Base-by-base conservation (phyloP, 2,888 invertebrate species). In the Uloborus plumipes region DNA sequence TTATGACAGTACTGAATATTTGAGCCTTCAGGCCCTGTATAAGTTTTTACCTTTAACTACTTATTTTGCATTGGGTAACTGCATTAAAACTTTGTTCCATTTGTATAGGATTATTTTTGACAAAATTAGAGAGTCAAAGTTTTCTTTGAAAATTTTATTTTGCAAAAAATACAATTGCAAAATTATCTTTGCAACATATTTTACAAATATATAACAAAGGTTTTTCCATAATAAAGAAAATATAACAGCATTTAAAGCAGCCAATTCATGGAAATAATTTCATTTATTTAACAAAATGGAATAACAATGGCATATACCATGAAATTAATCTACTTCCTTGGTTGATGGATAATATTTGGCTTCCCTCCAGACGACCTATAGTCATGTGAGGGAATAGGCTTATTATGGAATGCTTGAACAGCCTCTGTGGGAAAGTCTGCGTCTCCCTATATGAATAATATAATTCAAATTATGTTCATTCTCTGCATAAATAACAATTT, bases 361-460 rank as follows among this genome's bases (percentile, higher is more conserved):
- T 89, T 89, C 18, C 78, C 75, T 73, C 85, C 71, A 20, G 93
- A 92, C 87, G 93, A 93, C 88, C 87, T 91, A 78, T 89, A 88
- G 64, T 92, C 91, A 84, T 91, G 91, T 73, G 91, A 91, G 75
- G 97, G 94, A 66, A 93, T 92, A 72, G 93, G 94, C 90, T 95
- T 92, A 89, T 95, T 93, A 88, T 97, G 93, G 89, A 94, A 90
- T 89, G 91, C 91, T 88, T 96, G 94, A 0, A 96, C 94, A 0
- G 97, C 96, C 88, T 95, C 94, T 0, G 94, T 93, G 26, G 96
- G 94, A 88, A 95, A 97, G 89, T 97, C 97, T 11, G 94, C 94
- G 87, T 96, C 94, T 50, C 94, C 95, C 89, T 89, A 85, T 18
- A 80, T 85, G 84, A 53, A 58, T 15, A 62, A 78, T 39, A 55